Conservation (phyloP, 1,140 invertebrate genomes). For the Euura saliciscinereae region DNA sequence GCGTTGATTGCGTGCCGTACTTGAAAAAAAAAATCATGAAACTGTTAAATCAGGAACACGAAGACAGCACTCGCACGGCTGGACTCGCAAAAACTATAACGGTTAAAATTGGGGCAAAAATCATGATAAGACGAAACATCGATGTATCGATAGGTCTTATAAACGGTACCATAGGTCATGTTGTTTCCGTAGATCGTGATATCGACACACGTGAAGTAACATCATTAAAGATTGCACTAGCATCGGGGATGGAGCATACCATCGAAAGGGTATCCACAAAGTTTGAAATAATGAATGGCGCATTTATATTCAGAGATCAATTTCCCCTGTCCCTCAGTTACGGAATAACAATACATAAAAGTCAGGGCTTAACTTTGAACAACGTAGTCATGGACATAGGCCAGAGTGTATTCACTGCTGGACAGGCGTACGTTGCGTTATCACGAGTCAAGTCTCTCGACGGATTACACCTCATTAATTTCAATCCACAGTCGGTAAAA, state of each 20-base stretch:
- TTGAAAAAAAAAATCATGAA: not conserved
- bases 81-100: conserved; percentile 21
- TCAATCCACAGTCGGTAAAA: too few relatives aligned
- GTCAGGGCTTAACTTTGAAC: conserved; percentile 47
- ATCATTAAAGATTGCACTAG: conserved; percentile 32
- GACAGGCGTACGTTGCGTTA: conserved; percentile 39
- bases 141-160: conserved; percentile 44
- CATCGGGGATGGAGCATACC: conserved; percentile 19
- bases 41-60: not conserved
- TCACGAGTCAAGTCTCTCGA: conserved; percentile 35
- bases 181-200: conserved; percentile 39
- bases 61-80: not conserved
- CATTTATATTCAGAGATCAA: conserved; percentile 34
- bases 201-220: conserved; percentile 33
- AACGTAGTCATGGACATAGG: conserved; percentile 46
- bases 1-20: not conserved
- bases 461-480: conserved; percentile 19
- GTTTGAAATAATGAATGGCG: conserved; percentile 21
- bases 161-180: conserved; percentile 42
- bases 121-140: conserved; percentile 47
- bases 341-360: conserved; percentile 47
- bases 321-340: conserved; percentile 47
- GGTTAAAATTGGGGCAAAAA: conserved; percentile 39
- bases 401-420: conserved; percentile 32
- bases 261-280: conserved; percentile 28